Evolutionary conservation across 2,888 invertebrate species (phyloP).

Genomic region (Trachelus troglodyta): DNA sequence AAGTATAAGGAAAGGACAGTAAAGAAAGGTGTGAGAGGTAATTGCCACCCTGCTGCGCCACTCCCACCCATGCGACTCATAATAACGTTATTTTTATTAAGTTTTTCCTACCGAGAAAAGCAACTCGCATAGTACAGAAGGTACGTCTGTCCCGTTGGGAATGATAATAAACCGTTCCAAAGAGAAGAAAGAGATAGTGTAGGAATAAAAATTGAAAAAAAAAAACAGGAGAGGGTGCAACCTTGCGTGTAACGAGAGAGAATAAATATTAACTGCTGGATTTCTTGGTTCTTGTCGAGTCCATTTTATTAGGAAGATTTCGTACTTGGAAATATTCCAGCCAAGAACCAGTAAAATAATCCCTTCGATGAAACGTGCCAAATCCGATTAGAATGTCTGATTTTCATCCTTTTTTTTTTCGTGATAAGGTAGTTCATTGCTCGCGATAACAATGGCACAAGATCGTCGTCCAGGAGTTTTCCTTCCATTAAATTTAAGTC

Average conservation of each 20-base stretch:
- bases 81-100: constrained; percentile 49
- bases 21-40: constrained; percentile 25
- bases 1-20: background rate
- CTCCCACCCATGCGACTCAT: constrained; percentile 23
- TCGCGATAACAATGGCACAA: too few species aligned
- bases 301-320: background rate
- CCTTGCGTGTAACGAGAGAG: background rate
- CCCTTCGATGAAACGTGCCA: background rate
- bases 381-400: background rate
- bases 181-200: background rate
- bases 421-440: background rate
- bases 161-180: constrained; percentile 33
- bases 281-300: background rate
- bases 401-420: background rate
- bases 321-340: background rate
- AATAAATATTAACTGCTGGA: background rate
- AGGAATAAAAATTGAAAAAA: background rate
- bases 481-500: too few species aligned
- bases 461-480: too few species aligned
- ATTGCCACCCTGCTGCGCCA: constrained; percentile 34
- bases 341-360: background rate
- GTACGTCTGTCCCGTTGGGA: constrained; percentile 24
- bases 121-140: constrained; percentile 28
- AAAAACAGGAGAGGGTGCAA: background rate
- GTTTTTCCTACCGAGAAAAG: constrained; percentile 34